A percentile compares a stretch with the other conserved stretches of the same genome.
phyloP scores from a whole-genome alignment of 2,888 invertebrate genomes.

The Lomographa bimaculata region DNA sequence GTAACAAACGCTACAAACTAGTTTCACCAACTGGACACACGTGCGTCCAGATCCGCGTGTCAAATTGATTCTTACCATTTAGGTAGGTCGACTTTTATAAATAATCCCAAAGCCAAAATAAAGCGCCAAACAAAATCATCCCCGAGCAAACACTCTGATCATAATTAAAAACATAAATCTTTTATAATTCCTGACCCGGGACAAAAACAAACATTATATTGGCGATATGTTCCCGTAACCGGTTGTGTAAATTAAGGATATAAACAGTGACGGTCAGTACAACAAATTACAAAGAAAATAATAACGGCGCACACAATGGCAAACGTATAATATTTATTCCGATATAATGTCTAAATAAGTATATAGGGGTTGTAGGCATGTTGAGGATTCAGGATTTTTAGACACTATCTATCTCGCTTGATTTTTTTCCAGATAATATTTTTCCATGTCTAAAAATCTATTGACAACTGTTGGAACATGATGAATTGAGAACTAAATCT shows the following conservation, averaged over 20 bases:
- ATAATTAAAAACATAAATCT: conserved; percentile 31
- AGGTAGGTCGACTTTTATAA: too few relatives aligned
- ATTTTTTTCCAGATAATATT: too few relatives aligned
- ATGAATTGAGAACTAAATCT: too few relatives aligned
- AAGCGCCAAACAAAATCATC: too few relatives aligned
- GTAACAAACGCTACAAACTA: too few relatives aligned
- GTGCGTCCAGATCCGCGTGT: too few relatives aligned
- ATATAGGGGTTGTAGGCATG: conserved; percentile 29
- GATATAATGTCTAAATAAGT: conserved; percentile 60
- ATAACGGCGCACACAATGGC: conserved; percentile 51
- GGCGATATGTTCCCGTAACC: conserved; percentile 16
- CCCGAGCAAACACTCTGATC: conserved; percentile 12
- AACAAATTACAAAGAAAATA: conserved; percentile 62
- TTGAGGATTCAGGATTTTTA: conserved; percentile 11
- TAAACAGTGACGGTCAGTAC: conserved; percentile 30
- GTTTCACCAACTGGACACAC: too few relatives aligned
- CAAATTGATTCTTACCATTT: too few relatives aligned
- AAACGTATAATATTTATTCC: conserved; percentile 65
- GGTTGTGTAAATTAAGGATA: conserved; percentile 31
- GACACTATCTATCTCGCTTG: too few relatives aligned
- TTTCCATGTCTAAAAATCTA: too few relatives aligned
- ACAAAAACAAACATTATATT: conserved; percentile 27
- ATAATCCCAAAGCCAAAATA: too few relatives aligned
- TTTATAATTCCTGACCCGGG: conserved; percentile 28
- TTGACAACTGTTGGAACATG: too few relatives aligned